Percentiles rank a stretch among this genome's conserved stretches.
These are phyloP conservation scores for Acropternis orthonyx DNA, from an alignment of 2,797 vertebrate species.

Conservation along the genomic window DNA sequence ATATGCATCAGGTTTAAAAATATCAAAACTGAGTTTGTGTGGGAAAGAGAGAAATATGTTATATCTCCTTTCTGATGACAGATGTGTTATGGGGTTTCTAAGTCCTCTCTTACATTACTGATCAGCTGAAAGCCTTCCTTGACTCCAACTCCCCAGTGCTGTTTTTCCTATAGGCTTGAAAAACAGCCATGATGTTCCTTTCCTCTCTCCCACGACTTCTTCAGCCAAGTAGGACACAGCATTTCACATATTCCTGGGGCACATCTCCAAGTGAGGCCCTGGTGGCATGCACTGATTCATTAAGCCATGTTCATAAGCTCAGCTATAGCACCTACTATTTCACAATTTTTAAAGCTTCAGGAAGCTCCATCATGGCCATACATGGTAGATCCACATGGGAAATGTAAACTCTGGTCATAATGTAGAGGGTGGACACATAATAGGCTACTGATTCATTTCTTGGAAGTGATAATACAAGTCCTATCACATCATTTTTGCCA, in stretches of 20 bases:
- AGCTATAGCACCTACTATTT: background rate
- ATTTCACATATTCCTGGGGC: background rate
- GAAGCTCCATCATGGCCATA: background rate
- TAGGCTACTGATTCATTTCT: background rate
- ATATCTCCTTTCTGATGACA: background rate
- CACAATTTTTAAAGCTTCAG: background rate
- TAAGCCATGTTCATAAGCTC: background rate
- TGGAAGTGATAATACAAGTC: background rate
- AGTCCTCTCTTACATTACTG: background rate
- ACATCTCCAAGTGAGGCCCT: background rate
- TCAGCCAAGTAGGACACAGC: background rate
- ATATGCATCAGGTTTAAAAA: background rate
- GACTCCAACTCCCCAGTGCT: background rate
- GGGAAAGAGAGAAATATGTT: background rate
- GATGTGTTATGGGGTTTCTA: background rate
- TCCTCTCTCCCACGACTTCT: background rate
- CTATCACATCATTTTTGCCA: background rate
- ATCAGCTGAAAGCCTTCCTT: background rate
- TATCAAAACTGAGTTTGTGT: background rate
- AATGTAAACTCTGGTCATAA: background rate
- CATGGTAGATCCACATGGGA: background rate
- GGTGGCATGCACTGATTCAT: background rate
- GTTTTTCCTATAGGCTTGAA: background rate
- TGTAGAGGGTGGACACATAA: background rate
- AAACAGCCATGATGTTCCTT: rapidly evolving